Evolutionary conservation across 1,140 invertebrate genomes (phyloP).

Genomic region (Maniola jurtina): DNA sequence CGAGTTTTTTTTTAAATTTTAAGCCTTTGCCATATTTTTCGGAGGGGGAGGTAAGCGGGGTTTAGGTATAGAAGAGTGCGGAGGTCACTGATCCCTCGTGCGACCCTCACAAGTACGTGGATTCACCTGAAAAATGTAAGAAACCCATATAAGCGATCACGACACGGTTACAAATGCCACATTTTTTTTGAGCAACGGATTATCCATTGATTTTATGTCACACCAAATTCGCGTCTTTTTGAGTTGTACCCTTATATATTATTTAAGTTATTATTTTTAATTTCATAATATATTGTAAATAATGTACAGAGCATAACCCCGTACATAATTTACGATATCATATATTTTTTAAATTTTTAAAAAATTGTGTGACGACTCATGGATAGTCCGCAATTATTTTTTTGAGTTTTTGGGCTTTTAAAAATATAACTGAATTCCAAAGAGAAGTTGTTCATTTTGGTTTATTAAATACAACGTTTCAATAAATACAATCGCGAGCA

Average conservation of each 20-base stretch:
- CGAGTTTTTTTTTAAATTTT: conserved; percentile 12
- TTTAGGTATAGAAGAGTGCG: conserved; percentile 54
- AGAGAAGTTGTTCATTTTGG: not conserved
- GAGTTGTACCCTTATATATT: not conserved
- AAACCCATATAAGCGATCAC: conserved; percentile 54
- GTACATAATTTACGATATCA: not conserved
- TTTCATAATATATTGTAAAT: no score
- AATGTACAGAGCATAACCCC: no score
- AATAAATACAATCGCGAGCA: no score
- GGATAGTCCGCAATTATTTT: not conserved
- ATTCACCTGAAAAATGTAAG: conserved; percentile 77
- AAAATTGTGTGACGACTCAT: not conserved
- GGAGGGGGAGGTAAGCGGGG: conserved; percentile 46
- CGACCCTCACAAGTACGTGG: conserved; percentile 77
- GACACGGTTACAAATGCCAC: conserved; percentile 30
- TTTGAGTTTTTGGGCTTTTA: conserved; percentile 1
- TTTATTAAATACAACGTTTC: no score
- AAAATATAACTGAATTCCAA: not conserved
- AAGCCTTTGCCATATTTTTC: conserved; percentile 49
- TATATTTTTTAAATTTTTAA: not conserved
- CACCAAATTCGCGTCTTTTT: not conserved
- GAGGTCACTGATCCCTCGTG: conserved; percentile 50
- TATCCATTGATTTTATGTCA: not conserved
- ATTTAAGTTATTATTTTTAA: not conserved
- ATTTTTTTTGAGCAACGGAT: conserved; percentile 8